Percentiles rank a stretch among this genome's conserved stretches.
phyloP scores from a whole-genome alignment of 2,888 invertebrate genomes.

The Drosophila paracracens region DNA sequence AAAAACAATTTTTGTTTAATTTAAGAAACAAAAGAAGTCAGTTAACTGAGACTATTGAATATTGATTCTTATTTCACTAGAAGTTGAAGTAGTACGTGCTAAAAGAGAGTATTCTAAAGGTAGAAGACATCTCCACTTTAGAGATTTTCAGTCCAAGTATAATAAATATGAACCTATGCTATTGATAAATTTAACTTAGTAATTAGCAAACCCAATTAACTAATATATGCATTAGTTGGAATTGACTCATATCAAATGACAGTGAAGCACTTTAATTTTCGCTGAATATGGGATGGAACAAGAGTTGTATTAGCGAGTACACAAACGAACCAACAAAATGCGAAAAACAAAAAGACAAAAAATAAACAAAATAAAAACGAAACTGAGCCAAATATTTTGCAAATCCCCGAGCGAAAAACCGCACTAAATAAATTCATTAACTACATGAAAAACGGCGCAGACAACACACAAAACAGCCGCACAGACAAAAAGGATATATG shows the following conservation, averaged over 20 bases:
- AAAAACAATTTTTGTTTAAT: not conserved
- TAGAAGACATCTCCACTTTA: not conserved
- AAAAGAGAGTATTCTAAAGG: not conserved
- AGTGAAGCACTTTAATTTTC: conserved; percentile 46
- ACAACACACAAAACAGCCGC: conserved; percentile 41
- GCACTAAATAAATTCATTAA: conserved; percentile 82
- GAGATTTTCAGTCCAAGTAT: not conserved
- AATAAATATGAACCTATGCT: not conserved
- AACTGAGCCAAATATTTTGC: conserved; percentile 61
- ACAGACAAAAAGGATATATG: conserved; percentile 43
- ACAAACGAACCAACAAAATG: conserved; percentile 24
- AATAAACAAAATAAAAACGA: conserved; percentile 34
- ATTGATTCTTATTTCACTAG: not conserved
- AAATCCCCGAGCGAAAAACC: conserved; percentile 77
- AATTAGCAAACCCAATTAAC: conserved; percentile 32
- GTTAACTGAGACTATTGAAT: not conserved
- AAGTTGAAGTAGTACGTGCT: not conserved
- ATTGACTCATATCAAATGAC: conserved; percentile 30
- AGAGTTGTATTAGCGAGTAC: conserved; percentile 34
- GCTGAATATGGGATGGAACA: conserved; percentile 33
- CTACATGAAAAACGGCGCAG: conserved; percentile 72
- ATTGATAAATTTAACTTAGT: not conserved
- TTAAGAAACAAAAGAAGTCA: not conserved
- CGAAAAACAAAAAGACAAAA: conserved; percentile 21
- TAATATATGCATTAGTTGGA: conserved; percentile 26